Conservation (phyloP, 1,140 invertebrate species). For the Tribolium madens region DNA sequence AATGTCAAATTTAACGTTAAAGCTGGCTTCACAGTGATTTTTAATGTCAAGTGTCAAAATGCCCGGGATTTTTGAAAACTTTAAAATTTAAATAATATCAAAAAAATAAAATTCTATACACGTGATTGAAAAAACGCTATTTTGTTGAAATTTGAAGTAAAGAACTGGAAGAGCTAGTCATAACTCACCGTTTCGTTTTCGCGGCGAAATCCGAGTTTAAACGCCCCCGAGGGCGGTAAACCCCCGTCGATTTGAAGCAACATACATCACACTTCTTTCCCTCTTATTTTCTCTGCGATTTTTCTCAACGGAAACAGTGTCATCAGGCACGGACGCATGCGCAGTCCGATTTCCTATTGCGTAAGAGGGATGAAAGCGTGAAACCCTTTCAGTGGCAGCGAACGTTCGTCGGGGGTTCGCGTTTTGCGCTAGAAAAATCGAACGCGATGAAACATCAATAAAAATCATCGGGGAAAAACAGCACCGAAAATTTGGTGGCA, state of each 20-base stretch:
- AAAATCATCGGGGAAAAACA: not conserved
- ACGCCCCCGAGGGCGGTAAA: not conserved
- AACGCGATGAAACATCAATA: slow-evolving; percentile 1
- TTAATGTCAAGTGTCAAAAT: too few relatives aligned
- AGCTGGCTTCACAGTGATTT: too few relatives aligned
- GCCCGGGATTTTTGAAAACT: too few relatives aligned
- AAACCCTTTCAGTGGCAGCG: slow-evolving; percentile 34
- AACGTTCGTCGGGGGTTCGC: not conserved
- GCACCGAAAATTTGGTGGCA: not conserved
- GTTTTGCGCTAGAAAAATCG: not conserved
- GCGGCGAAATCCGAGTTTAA: not conserved
- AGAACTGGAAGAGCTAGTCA: too few relatives aligned
- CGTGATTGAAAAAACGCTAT: too few relatives aligned
- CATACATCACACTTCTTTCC: slow-evolving; percentile 4
- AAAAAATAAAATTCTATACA: too few relatives aligned
- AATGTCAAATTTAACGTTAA: too few relatives aligned
- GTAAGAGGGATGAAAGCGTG: slow-evolving; percentile 9
- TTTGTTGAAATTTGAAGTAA: too few relatives aligned
- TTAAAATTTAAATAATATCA: too few relatives aligned
- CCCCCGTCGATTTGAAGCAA: not conserved
- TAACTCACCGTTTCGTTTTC: slow-evolving; percentile 10
- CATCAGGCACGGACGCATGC: slow-evolving; percentile 12
- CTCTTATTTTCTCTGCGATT: not conserved
- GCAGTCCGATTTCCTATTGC: not conserved
- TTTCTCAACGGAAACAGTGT: slow-evolving; percentile 21